Evolutionary conservation across 1,140 invertebrate species (phyloP).

Genomic region (Papilio xuthus): DNA sequence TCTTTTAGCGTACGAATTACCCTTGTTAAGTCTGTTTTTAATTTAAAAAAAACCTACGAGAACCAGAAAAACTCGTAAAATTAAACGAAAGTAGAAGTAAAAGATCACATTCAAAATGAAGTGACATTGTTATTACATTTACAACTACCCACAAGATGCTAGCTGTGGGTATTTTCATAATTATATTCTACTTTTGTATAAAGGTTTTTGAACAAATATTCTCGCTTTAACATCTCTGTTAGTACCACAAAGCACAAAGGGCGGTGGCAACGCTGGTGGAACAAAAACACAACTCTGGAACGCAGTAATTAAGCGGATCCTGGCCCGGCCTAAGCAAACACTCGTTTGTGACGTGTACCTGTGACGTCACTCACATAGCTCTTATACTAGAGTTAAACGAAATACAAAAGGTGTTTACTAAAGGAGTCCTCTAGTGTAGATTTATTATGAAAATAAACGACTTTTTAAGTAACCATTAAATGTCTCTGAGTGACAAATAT

Average conservation of each 20-base stretch:
- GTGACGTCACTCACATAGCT: constrained; percentile 2
- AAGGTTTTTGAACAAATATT: neutral
- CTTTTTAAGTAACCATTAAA: too few species aligned
- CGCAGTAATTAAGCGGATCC: constrained; percentile 24
- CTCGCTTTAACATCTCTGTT: neutral
- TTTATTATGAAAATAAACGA: neutral
- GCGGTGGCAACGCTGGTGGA: neutral
- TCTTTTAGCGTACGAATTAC: neutral
- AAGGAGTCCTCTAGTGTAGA: neutral
- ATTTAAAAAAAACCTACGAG: neutral
- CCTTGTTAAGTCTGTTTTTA: neutral
- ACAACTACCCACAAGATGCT: neutral
- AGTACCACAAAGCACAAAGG: constrained; percentile 12
- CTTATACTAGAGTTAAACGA: neutral
- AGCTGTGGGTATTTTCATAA: too few species aligned
- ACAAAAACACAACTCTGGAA: constrained; percentile 19
- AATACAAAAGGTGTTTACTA: neutral
- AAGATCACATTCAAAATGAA: too few species aligned
- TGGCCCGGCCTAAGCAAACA: constrained; percentile 29
- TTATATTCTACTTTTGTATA: neutral
- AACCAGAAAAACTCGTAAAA: too few species aligned
- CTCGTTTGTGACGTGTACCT: constrained; percentile 2
- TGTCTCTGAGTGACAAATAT: too few species aligned
- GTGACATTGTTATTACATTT: too few species aligned
- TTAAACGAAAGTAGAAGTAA: too few species aligned